Percentiles rank a stretch among this genome's conserved stretches.
phyloP scores from a whole-genome alignment of 2,113 vertebrate species.

The Scolopax mira region DNA sequence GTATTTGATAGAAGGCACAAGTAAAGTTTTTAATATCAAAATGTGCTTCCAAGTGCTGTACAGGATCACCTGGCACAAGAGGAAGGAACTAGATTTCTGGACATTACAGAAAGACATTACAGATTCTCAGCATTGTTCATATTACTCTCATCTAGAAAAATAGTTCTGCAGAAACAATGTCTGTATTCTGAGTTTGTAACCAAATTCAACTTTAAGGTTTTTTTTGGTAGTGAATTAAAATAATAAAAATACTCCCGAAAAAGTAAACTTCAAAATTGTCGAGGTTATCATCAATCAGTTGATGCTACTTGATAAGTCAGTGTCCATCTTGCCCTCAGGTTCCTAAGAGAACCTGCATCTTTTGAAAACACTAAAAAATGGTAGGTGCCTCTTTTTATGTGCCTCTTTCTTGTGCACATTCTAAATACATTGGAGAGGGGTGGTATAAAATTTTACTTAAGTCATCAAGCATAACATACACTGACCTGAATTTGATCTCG shows the following conservation, averaged over 20 bases:
- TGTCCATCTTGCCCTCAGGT: not conserved
- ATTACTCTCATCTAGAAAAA: not conserved
- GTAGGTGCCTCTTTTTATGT: not conserved
- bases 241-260: not conserved
- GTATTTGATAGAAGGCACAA: not conserved
- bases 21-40: not conserved
- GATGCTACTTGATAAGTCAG: not conserved
- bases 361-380: not conserved
- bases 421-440: not conserved
- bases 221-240: not conserved
- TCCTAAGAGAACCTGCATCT: not conserved
- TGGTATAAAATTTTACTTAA: not conserved
- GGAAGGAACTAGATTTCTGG: not conserved
- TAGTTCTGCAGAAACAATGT: not conserved
- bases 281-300: not conserved
- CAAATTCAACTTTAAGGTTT: not conserved
- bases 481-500: not conserved
- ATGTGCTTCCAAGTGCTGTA: not conserved
- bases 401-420: not conserved
- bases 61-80: not conserved
- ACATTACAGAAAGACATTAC: not conserved
- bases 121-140: not conserved
- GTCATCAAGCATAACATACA: not conserved
- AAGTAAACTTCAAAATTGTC: not conserved
- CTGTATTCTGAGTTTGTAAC: not conserved